A percentile compares a stretch with the other conserved stretches of the same genome.
phyloP scores from a whole-genome alignment of 2,888 invertebrate species.

The Steinernema hermaphroditum region DNA sequence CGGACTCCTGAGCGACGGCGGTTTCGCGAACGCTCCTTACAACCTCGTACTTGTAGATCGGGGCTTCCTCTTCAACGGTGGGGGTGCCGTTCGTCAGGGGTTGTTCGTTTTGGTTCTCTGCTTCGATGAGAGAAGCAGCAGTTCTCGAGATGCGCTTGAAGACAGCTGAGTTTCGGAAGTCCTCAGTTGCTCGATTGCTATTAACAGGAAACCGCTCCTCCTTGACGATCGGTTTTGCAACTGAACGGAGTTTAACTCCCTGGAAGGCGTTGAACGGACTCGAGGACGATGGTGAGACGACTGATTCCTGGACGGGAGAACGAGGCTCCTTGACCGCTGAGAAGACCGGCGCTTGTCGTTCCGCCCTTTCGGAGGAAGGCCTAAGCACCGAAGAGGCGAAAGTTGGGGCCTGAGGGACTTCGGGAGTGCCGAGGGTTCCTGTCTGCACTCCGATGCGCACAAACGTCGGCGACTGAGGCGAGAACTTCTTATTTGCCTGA shows the following conservation, averaged over 20 bases:
- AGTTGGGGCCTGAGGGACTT: not conserved
- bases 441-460: slow-evolving; percentile 28
- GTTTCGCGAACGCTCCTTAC: slow-evolving; percentile 4
- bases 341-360: not conserved
- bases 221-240: not conserved
- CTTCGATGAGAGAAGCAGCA: not conserved
- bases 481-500: slow-evolving; percentile 14
- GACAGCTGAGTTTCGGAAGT: slow-evolving; percentile 16
- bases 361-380: not conserved
- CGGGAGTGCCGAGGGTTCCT: not conserved
- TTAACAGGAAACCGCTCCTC: not conserved
- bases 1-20: not conserved
- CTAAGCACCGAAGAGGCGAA: not conserved
- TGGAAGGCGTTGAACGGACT: not conserved
- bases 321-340: not conserved
- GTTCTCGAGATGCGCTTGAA: slow-evolving; percentile 14
- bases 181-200: not conserved
- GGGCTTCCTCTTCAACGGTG: not conserved
- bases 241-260: slow-evolving; percentile 10
- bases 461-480: slow-evolving; percentile 25
- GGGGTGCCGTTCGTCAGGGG: not conserved
- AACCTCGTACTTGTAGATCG: slow-evolving; percentile 24
- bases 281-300: too few species aligned
- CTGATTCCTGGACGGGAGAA: not conserved
- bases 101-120: not conserved